phyloP scores from a whole-genome alignment of 2,797 vertebrate species.

The Cossypha caffra region DNA sequence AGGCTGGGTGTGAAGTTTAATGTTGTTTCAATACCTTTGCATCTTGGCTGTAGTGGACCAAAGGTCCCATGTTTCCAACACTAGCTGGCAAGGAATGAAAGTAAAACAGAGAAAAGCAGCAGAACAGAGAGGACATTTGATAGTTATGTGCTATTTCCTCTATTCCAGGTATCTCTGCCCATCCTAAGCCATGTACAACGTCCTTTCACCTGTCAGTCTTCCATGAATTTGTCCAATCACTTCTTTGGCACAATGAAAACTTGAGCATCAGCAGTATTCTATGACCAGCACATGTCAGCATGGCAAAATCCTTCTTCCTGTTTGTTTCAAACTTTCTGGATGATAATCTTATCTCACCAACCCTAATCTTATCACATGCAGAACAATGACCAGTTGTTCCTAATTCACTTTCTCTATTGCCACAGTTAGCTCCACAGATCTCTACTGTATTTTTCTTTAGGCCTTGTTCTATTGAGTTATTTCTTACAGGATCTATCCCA shows the following conservation, averaged over 20 bases:
- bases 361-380: background rate
- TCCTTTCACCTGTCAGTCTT: background rate
- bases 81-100: background rate
- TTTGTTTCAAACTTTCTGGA: background rate
- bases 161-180: background rate
- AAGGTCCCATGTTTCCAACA: background rate
- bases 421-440: background rate
- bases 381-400: background rate
- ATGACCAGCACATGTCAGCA: background rate
- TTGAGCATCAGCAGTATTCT: background rate
- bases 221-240: background rate
- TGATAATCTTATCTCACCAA: background rate
- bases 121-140: background rate
- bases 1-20: background rate
- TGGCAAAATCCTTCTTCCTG: background rate
- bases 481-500: background rate
- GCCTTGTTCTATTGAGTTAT: background rate
- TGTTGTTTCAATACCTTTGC: background rate
- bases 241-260: background rate
- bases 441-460: background rate
- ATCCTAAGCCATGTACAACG: background rate
- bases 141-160: background rate
- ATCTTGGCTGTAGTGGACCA: background rate
- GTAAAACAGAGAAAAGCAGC: background rate
- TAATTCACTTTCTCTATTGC: background rate